These are phyloP conservation scores for Mesaphorura yosii DNA, from an alignment of 1,140 invertebrate genomes.

Conservation along the genomic window DNA sequence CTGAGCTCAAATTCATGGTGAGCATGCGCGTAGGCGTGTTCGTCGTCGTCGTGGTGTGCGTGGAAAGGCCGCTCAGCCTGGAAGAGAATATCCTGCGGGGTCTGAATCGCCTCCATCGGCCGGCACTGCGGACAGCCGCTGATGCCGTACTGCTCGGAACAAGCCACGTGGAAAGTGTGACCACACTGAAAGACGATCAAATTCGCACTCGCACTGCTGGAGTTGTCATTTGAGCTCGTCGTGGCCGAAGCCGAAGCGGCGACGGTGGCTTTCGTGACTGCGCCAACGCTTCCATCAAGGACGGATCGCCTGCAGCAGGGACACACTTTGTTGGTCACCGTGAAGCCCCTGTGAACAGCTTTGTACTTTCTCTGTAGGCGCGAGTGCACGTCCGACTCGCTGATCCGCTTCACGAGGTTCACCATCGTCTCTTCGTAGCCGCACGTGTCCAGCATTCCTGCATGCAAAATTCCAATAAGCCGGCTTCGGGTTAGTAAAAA, in stretches of 20 bases:
- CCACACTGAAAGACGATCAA: conserved; percentile 31
- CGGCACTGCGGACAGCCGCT: conserved; percentile 27
- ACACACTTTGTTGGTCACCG: conserved; percentile 21
- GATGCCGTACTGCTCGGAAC: conserved; percentile 26
- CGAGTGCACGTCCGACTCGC: conserved; percentile 32
- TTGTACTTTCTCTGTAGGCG: conserved; percentile 21
- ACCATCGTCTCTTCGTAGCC: conserved; percentile 42
- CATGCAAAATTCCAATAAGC: conserved; percentile 5
- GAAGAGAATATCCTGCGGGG: conserved; percentile 11
- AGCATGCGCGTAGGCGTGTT: too few relatives aligned
- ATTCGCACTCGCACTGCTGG: conserved; percentile 4
- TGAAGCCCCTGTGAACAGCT: conserved; percentile 23
- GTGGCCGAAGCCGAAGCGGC: too few relatives aligned
- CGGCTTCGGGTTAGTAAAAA: background rate
- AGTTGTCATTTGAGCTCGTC: too few relatives aligned
- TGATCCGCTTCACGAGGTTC: conserved; percentile 30
- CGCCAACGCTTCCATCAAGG: conserved; percentile 6
- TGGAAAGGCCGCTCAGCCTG: too few relatives aligned
- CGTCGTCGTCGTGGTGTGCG: too few relatives aligned
- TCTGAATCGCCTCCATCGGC: conserved; percentile 6
- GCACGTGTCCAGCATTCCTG: conserved; percentile 47
- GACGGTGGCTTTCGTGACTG: too few relatives aligned
- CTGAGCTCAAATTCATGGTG: conserved; percentile 29
- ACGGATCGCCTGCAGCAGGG: conserved; percentile 15
- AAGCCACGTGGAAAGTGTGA: conserved; percentile 31